Conservation (phyloP, 2,797 vertebrate genomes). For the Sebastes taczanowskii region DNA sequence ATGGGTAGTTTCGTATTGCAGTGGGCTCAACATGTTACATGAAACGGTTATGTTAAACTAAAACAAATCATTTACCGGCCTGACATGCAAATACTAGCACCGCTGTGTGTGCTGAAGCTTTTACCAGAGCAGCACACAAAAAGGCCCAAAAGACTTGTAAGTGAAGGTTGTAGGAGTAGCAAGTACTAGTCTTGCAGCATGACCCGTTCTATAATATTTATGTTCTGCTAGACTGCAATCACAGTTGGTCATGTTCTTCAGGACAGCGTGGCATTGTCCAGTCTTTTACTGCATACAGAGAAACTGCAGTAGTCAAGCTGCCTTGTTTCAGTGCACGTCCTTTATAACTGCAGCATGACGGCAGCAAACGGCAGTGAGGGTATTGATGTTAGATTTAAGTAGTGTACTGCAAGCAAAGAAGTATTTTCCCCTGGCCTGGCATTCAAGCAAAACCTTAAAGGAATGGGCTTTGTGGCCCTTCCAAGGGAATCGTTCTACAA, state of each 20-base stretch:
- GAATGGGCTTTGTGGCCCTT: conserved; percentile 12
- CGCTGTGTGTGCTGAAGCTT: background rate
- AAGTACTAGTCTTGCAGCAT: background rate
- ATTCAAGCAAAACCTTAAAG: conserved; percentile 24
- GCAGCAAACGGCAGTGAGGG: conserved; percentile 27
- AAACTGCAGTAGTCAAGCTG: conserved; percentile 6
- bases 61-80: background rate
- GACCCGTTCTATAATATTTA: conserved; percentile 36
- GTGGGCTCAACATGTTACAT: background rate
- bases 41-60: background rate
- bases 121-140: background rate
- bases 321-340: conserved; percentile 14
- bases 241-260: conserved; percentile 7
- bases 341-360: conserved; percentile 25
- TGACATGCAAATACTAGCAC: background rate
- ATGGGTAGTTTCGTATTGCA: background rate
- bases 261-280: conserved; percentile 25
- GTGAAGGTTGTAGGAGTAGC: background rate
- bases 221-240: conserved; percentile 25
- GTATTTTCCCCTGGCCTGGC: conserved; percentile 13
- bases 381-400: conserved; percentile 27
- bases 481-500: conserved; percentile 21
- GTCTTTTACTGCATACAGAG: conserved; percentile 18
- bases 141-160: background rate
- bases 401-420: conserved; percentile 1